Base-by-base conservation (phyloP, 2,888 invertebrate species). In the Herminia tarsipennalis region DNA sequence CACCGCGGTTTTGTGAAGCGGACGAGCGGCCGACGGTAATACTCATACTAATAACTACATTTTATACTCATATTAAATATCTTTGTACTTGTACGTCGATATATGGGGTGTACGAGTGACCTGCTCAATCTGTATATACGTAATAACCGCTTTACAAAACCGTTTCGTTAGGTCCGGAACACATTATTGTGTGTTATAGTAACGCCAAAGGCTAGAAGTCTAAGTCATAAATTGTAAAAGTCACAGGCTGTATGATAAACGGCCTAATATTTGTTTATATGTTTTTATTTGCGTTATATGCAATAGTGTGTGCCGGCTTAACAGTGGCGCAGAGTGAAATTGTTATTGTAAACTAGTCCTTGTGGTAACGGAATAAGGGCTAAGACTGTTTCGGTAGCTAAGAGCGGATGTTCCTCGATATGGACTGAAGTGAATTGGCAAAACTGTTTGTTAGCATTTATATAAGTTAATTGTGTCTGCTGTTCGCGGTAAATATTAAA, bases 211-310 rank as follows among this genome's bases (percentile, higher is more conserved):
- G 62, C 50, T 52, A 56, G 13, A 24, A 42, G 30, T 35, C 58
- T 62, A 66, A 62, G 66, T 66, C 63, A 66, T 52, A 61, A 57
- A 61, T 57, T 66, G 49, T 60, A 41, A 20, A 44, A 42, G 27
- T 38, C 24, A 8, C 28, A 2, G 62, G 58, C 43, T 46, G 42
- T 48, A 29, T 56, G 25, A 24, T 41, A 34, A 32, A 37, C 46
- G 46, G 62, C 48, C 57, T 47, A 47, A 46, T 22, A 43, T 51
- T 45, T 40, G 42, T 61, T 18, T 29, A 35, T 28, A 53, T 39
- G 47, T 56, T 37, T 12, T 40, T 46, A 9, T 29, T 33, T 28
- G 66, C 55, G 66, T 66, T 66, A 46, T 52, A 29, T 30, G 50
- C 51, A 51, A 42, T 48, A 45, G 49, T 66, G 66, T 62, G 66